Conservation (phyloP, 1,140 invertebrate genomes). For the Drosophila triauraria region DNA sequence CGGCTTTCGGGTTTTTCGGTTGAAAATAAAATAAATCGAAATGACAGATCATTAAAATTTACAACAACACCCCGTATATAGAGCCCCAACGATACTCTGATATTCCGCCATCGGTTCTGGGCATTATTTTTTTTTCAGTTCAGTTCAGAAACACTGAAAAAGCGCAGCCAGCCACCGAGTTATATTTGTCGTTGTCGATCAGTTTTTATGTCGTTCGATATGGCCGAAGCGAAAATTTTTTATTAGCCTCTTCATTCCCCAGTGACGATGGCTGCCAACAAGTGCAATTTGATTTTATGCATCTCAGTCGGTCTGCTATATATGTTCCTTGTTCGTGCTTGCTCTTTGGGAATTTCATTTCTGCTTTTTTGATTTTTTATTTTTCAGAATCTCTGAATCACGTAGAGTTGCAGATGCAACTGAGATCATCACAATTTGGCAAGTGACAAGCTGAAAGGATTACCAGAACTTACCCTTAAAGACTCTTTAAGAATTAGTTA, state of each 20-base stretch:
- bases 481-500: neutral
- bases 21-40: constrained; percentile 84
- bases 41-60: constrained; percentile 85
- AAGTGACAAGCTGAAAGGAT: neutral
- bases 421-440: constrained; percentile 26
- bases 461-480: no score
- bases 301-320: neutral
- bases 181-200: constrained; percentile 83
- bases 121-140: constrained; percentile 72
- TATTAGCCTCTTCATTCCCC: constrained; percentile 69
- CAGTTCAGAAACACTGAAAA: constrained; percentile 21
- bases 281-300: constrained; percentile 77
- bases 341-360: no score
- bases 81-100: no score
- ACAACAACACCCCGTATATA: constrained; percentile 65
- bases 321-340: no score
- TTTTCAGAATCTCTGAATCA: constrained; percentile 25
- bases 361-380: no score
- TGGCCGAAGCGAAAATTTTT: constrained; percentile 78
- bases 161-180: constrained; percentile 46
- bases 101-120: constrained; percentile 56
- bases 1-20: constrained; percentile 57
- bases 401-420: constrained; percentile 19
- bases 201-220: constrained; percentile 83
- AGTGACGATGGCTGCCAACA: constrained; percentile 73